Evolutionary conservation across 2,113 vertebrate genomes (phyloP).

Genomic region (Rhea pennata): DNA sequence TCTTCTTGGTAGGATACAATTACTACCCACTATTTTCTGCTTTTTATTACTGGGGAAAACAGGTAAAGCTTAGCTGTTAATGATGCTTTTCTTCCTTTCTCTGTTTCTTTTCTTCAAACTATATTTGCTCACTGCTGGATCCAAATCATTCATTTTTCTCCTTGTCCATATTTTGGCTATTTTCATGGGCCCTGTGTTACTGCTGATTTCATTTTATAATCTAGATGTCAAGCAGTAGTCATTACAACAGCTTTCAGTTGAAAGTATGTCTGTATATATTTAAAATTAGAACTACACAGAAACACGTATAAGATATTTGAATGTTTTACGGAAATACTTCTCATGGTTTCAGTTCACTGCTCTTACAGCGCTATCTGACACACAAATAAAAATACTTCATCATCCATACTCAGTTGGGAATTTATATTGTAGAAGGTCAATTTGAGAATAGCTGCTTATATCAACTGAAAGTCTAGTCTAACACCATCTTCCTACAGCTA

Average conservation of each 20-base stretch:
- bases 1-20: constrained; percentile 39
- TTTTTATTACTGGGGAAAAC: constrained; percentile 17
- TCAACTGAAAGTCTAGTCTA: neutral
- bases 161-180: neutral
- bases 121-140: constrained; percentile 36
- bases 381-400: constrained; percentile 25
- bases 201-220: constrained; percentile 50
- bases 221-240: constrained; percentile 13
- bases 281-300: constrained; percentile 48
- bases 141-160: constrained; percentile 34
- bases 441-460: constrained; percentile 24
- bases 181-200: constrained; percentile 20
- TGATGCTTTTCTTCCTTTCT: neutral
- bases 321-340: neutral
- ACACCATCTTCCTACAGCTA: neutral
- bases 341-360: neutral
- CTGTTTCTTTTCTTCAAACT: neutral
- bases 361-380: neutral
- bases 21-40: constrained; percentile 26
- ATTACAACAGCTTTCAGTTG: neutral
- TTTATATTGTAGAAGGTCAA: constrained; percentile 16
- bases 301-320: constrained; percentile 22
- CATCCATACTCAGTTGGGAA: neutral
- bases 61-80: neutral
- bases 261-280: neutral